A percentile compares a stretch with the other conserved stretches of the same genome.
phyloP scores from a whole-genome alignment of 1,140 invertebrate genomes.

The Camponotus pennsylvanicus region DNA sequence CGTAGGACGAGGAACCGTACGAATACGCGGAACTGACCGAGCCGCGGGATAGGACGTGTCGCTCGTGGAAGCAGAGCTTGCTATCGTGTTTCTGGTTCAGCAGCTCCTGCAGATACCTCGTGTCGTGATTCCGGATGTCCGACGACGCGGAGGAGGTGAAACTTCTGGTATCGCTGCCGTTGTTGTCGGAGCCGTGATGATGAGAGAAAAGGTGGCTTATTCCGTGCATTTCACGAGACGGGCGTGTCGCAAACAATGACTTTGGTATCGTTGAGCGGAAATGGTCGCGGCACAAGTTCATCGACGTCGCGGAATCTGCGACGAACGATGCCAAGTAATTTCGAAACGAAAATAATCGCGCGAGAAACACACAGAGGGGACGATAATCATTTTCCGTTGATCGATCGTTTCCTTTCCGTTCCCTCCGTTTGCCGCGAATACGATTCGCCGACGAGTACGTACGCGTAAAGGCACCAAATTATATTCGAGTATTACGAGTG shows the following conservation, averaged over 20 bases:
- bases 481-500: neutral
- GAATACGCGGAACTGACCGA: conserved; percentile 83
- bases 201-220: conserved; percentile 79
- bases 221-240: conserved; percentile 78
- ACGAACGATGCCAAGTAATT: conserved; percentile 21
- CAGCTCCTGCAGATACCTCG: conserved; percentile 77
- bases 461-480: neutral
- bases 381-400: neutral
- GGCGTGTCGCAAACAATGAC: conserved; percentile 32
- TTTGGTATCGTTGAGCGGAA: conserved; percentile 22
- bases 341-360: neutral
- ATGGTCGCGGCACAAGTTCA: conserved; percentile 1
- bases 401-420: neutral
- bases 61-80: conserved; percentile 69
- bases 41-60: conserved; percentile 75
- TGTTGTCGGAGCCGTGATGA: conserved; percentile 71
- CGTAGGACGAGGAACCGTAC: conserved; percentile 78
- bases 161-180: conserved; percentile 49
- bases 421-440: neutral
- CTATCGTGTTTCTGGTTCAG: conserved; percentile 72
- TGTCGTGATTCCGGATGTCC: conserved; percentile 74
- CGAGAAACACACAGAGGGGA: no score
- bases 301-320: conserved; percentile 27
- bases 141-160: conserved; percentile 49
- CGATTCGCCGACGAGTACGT: neutral